These are phyloP conservation scores for Brachyistius frenatus DNA, from an alignment of 2,113 vertebrate genomes.

Conservation along the genomic window DNA sequence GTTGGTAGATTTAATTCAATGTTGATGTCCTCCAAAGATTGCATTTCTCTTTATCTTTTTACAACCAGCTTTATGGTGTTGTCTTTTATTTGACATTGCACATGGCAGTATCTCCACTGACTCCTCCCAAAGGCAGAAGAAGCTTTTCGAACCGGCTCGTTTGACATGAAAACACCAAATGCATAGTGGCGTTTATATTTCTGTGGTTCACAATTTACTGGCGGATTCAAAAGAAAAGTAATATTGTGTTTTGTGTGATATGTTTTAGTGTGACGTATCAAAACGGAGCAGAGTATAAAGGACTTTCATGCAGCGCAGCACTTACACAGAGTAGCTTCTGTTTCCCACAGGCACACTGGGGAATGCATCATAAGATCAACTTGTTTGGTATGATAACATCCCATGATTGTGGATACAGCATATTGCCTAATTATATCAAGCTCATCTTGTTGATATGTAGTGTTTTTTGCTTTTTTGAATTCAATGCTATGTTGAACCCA, in stretches of 20 bases:
- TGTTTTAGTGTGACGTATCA: constrained; percentile 25
- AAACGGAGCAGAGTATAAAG: not conserved
- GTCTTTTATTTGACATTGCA: not conserved
- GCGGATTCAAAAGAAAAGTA: not conserved
- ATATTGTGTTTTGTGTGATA: not conserved
- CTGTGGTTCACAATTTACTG: not conserved
- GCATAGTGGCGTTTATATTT: constrained; percentile 6
- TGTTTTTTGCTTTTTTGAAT: not conserved
- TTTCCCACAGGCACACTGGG: not conserved
- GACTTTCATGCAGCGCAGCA: not conserved
- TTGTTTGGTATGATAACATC: constrained; percentile 22
- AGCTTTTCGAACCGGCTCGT: not conserved
- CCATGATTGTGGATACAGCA: not conserved
- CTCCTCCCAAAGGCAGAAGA: not conserved
- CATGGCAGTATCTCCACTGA: not conserved
- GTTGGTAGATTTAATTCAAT: constrained; percentile 17
- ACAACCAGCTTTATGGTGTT: not conserved
- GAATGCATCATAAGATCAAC: constrained; percentile 39
- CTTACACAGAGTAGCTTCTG: not conserved
- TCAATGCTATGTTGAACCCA: not conserved
- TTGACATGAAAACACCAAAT: constrained; percentile 10
- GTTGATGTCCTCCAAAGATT: not conserved
- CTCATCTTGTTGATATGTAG: not conserved
- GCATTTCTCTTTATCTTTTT: not conserved
- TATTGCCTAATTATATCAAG: constrained; percentile 13